Conservation (phyloP, 2,888 invertebrate species). For the Agriopis leucophaearia region DNA sequence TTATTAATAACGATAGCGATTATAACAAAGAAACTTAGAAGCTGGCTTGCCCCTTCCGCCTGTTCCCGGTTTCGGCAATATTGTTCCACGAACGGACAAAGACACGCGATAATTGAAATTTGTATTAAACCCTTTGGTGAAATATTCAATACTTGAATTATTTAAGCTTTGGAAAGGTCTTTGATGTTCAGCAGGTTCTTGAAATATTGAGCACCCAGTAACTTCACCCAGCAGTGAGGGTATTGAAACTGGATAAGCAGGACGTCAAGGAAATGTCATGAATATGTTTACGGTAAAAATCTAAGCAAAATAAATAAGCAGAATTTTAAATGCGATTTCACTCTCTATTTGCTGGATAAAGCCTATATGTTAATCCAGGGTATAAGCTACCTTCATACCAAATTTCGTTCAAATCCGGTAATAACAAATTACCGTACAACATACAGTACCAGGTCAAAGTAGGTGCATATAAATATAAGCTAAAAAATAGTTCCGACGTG, state of each 20-base stretch:
- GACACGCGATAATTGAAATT: constrained; percentile 52
- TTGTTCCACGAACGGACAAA: constrained; percentile 59
- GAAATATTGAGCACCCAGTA: constrained; percentile 15
- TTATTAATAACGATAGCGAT: constrained; percentile 69
- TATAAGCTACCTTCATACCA: too few relatives aligned
- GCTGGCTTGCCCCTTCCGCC: constrained; percentile 48
- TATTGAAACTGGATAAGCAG: constrained; percentile 1
- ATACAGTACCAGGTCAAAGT: too few relatives aligned
- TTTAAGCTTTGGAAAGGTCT: constrained; percentile 40
- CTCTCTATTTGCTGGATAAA: too few relatives aligned
- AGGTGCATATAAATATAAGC: too few relatives aligned
- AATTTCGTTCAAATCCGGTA: too few relatives aligned
- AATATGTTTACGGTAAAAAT: too few relatives aligned
- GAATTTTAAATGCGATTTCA: too few relatives aligned
- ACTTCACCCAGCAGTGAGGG: too few relatives aligned
- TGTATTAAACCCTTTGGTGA: constrained; percentile 51
- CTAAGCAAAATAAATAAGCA: too few relatives aligned
- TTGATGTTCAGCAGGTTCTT: constrained; percentile 25
- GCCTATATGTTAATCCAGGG: too few relatives aligned
- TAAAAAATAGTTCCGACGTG: too few relatives aligned
- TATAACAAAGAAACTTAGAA: constrained; percentile 61
- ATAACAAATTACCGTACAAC: too few relatives aligned
- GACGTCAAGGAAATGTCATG: not conserved
- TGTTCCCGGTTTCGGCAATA: constrained; percentile 50
- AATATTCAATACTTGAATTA: constrained; percentile 45